Conservation (phyloP, 2,113 vertebrate species). For the Sprattus sprattus region DNA sequence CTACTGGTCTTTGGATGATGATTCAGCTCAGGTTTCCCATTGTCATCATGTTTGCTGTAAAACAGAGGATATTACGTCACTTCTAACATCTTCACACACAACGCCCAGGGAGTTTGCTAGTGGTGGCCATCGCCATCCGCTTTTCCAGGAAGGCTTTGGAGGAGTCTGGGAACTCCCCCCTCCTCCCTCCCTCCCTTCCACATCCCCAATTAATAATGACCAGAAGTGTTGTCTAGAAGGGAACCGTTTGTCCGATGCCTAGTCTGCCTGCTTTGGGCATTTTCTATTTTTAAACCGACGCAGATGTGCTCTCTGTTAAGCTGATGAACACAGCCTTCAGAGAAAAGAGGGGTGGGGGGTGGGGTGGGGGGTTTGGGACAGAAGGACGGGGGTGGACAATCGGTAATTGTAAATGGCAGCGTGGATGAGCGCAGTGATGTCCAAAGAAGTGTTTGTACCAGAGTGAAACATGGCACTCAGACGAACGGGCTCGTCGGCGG, state of each 20-base stretch:
- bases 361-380: not conserved
- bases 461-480: not conserved
- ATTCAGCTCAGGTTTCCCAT: not conserved
- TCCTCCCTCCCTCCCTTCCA: not conserved
- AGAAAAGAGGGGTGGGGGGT: not conserved
- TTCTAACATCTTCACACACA: not conserved
- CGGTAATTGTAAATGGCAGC: not conserved
- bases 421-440: not conserved
- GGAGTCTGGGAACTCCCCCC: not conserved
- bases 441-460: not conserved
- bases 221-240: slow-evolving; percentile 20
- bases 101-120: not conserved
- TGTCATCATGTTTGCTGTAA: not conserved
- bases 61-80: not conserved
- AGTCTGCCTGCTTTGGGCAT: not conserved
- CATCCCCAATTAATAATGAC: slow-evolving; percentile 12
- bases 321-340: not conserved
- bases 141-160: not conserved
- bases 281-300: slow-evolving; percentile 13
- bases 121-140: not conserved
- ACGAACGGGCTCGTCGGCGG: slow-evolving; percentile 7
- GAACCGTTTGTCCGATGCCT: not conserved
- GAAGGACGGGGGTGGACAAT: not conserved
- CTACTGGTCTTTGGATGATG: too few relatives aligned
- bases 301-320: not conserved